Evolutionary conservation across 2,113 vertebrate genomes (phyloP).

Genomic region (Dasyornis broadbenti): DNA sequence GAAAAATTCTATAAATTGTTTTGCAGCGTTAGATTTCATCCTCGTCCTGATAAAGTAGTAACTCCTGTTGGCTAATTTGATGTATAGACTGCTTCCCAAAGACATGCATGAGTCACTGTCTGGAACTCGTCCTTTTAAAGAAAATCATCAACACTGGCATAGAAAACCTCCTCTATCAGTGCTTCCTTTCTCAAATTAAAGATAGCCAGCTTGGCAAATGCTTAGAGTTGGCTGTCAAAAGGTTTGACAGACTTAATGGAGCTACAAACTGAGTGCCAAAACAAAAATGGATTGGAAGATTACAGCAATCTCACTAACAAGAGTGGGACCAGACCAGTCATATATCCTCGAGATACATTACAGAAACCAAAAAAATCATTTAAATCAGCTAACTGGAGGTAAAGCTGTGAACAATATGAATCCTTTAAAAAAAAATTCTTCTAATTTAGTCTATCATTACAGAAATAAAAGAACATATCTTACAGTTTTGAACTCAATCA

Average conservation of each 20-base stretch:
- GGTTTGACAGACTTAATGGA: neutral
- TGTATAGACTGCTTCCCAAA: neutral
- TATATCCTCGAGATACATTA: neutral
- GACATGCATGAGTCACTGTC: neutral
- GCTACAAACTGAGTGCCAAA: neutral
- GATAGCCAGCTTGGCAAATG: neutral
- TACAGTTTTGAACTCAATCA: neutral
- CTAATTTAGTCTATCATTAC: neutral
- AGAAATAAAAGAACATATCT: neutral
- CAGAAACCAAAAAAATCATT: neutral
- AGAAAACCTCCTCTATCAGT: neutral
- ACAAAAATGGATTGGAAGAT: neutral
- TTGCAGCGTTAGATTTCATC: neutral
- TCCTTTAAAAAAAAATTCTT: neutral
- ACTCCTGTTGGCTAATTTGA: neutral
- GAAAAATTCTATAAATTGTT: neutral
- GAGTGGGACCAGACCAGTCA: neutral
- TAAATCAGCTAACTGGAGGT: neutral
- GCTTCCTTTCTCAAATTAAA: conserved; percentile 4
- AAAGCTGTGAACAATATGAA: neutral
- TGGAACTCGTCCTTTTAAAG: neutral
- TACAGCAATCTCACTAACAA: neutral
- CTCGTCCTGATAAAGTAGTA: neutral
- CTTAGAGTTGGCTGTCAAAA: neutral
- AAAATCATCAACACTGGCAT: neutral